Percentiles rank a stretch among this genome's conserved stretches.
These are phyloP conservation scores for Enteromius paludinosus DNA, from an alignment of 2,797 vertebrate genomes.

Conservation along the genomic window DNA sequence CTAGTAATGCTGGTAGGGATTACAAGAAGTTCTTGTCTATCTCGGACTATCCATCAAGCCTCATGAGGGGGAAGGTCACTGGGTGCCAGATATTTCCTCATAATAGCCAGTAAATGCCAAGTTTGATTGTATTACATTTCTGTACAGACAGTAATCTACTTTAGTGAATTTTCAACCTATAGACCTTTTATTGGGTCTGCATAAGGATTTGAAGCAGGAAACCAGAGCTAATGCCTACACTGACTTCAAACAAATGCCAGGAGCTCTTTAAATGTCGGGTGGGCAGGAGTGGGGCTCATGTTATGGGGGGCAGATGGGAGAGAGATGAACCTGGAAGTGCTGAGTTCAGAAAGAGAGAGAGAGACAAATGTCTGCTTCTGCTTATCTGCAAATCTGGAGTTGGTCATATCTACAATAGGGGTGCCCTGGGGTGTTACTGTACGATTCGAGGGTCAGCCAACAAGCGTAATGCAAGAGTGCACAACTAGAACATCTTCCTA, in stretches of 20 bases:
- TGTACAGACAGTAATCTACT: slow-evolving; percentile 71
- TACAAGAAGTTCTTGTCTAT: background rate
- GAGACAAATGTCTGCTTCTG: slow-evolving; percentile 44
- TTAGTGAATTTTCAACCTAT: slow-evolving; percentile 72
- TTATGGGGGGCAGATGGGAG: slow-evolving; percentile 64
- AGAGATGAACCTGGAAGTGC: slow-evolving; percentile 63
- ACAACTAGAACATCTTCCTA: slow-evolving; percentile 17
- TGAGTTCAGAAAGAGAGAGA: slow-evolving; percentile 55
- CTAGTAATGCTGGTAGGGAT: background rate
- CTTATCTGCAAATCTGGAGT: slow-evolving; percentile 74
- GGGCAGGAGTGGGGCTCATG: slow-evolving; percentile 4
- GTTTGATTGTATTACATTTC: slow-evolving; percentile 71
- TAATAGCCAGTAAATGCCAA: slow-evolving; percentile 61
- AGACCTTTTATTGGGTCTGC: slow-evolving; percentile 76
- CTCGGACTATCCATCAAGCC: background rate
- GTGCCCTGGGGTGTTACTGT: slow-evolving; percentile 63
- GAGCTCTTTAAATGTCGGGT: slow-evolving; percentile 77
- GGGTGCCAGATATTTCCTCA: slow-evolving; percentile 38
- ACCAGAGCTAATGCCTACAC: slow-evolving; percentile 81
- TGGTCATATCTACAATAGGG: slow-evolving; percentile 69
- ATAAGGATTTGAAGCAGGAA: slow-evolving; percentile 80
- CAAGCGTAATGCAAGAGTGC: background rate
- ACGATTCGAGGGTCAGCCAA: slow-evolving; percentile 69
- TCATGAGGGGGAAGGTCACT: background rate
- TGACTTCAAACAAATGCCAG: slow-evolving; percentile 82